phyloP scores from a whole-genome alignment of 2,797 vertebrate genomes.

The Catamblyrhynchus diadema region DNA sequence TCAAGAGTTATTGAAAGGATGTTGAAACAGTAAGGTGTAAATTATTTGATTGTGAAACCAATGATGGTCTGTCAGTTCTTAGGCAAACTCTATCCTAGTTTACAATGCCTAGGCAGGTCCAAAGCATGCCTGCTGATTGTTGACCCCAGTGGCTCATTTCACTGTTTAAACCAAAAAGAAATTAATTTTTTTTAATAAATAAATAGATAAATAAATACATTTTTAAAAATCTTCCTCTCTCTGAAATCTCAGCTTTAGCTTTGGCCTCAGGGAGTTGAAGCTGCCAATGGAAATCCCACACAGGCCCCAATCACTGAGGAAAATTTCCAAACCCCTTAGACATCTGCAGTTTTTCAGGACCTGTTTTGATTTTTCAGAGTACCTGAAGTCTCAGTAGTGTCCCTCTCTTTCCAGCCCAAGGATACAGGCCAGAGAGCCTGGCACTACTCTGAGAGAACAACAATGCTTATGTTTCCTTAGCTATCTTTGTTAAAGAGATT shows the following conservation, averaged over 20 bases:
- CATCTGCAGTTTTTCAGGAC: neutral
- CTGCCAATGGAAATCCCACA: neutral
- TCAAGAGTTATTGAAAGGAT: slow-evolving; percentile 15
- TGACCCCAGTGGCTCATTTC: neutral
- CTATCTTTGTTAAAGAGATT: neutral
- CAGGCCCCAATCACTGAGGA: neutral
- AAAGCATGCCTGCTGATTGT: neutral
- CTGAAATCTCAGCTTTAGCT: neutral
- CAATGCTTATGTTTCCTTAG: neutral
- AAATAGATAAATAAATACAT: neutral
- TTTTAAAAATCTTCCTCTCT: neutral
- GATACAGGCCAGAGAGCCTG: neutral
- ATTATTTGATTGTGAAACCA: slow-evolving; percentile 13
- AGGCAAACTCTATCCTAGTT: neutral
- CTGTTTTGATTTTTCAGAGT: neutral
- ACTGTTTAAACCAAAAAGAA: neutral
- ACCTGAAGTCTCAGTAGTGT: neutral
- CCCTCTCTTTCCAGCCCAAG: neutral
- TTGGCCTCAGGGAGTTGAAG: neutral
- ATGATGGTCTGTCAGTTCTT: neutral
- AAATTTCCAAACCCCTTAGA: neutral
- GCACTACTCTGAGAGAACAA: neutral
- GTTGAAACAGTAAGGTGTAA: neutral
- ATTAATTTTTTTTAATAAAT: neutral
- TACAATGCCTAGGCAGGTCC: neutral